Evolutionary conservation across 1,140 invertebrate species (phyloP), one percentile per base, ranked within the genome.

Genomic region (Zaprionus lachaisei): DNA sequence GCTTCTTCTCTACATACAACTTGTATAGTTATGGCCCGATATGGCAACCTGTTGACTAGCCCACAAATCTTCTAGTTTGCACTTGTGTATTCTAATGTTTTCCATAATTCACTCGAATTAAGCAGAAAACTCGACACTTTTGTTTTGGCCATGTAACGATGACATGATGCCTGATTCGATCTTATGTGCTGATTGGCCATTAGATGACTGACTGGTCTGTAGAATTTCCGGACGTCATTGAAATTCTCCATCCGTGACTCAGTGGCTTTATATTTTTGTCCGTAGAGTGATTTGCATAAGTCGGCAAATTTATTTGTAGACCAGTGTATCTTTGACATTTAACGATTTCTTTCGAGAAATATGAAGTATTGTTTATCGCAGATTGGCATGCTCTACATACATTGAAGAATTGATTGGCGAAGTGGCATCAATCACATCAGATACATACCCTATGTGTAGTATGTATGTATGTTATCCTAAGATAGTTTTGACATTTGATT

Each of bases 291-390:
- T 47, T 47, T 57, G 72, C 58, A 73, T 73, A 73, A 73, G 28
- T 73, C 34, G 60, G 14, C 60, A 56, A 34, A 44, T 26, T 61
- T 41, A 55, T 62, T 70, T 61, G 17, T 41, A 31, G 20, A 14
- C 20, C 37, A 72, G 41, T 60, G 41, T 54, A 51, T 44, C 72
- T 73, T 67, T 56, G 72, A 68, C 65, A 73, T 73, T 73, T 68
- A 73, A 73, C 20, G 54, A 68, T 67, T 38, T 15, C 6, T 9
- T 7, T 4, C 14, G 11, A 54, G 41, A 47, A 47, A 17, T 47
- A 47, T 47, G 41, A 47, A 47, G 7, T 47, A 47, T 47, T 44
- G 17, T 17, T 47, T 17, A 17, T 17, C 17, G 15, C 6, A 47
- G 41, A 47, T 47, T 47, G 41, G 15, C 41, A 17, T 47, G 41